A percentile compares a stretch with the other conserved stretches of the same genome.
Evolutionary conservation across 2,888 invertebrate species (phyloP).

Genomic region (Leucoma salicis): DNA sequence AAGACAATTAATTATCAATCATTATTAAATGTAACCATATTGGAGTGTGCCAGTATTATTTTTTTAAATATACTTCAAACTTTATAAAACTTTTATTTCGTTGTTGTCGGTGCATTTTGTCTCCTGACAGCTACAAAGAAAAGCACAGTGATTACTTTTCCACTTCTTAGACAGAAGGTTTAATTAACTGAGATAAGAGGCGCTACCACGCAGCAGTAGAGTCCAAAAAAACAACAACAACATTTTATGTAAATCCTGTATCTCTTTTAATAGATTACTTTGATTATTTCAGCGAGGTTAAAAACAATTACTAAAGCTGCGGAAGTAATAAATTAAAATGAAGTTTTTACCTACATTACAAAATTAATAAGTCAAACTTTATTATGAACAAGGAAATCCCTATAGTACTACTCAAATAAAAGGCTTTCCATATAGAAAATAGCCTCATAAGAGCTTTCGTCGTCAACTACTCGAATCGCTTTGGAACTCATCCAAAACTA

Average conservation of each 20-base stretch:
- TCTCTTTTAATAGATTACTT: not conserved
- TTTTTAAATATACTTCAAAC: too few relatives aligned
- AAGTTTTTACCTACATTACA: conserved; percentile 1
- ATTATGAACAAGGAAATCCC: conserved; percentile 1
- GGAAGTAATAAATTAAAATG: not conserved
- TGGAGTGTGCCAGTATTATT: too few relatives aligned
- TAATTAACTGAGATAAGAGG: not conserved
- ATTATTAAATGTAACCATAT: too few relatives aligned
- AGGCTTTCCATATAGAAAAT: conserved; percentile 50
- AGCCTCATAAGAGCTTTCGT: conserved; percentile 40
- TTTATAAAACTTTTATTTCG: too few relatives aligned
- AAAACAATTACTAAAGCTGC: too few relatives aligned
- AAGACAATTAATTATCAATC: too few relatives aligned
- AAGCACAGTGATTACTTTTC: not conserved
- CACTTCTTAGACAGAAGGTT: not conserved
- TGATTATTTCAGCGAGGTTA: not conserved
- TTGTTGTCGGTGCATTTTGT: too few relatives aligned
- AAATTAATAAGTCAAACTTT: conserved; percentile 1
- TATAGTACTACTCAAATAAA: conserved; percentile 36
- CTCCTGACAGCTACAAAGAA: not conserved
- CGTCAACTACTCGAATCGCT: conserved; percentile 42
- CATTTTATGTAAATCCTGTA: not conserved
- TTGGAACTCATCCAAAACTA: conserved; percentile 66
- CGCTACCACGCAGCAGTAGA: not conserved
- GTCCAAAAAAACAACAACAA: not conserved